These are phyloP conservation scores for Anomalospiza imberbis DNA, from an alignment of 2,797 vertebrate genomes.

Conservation along the genomic window DNA sequence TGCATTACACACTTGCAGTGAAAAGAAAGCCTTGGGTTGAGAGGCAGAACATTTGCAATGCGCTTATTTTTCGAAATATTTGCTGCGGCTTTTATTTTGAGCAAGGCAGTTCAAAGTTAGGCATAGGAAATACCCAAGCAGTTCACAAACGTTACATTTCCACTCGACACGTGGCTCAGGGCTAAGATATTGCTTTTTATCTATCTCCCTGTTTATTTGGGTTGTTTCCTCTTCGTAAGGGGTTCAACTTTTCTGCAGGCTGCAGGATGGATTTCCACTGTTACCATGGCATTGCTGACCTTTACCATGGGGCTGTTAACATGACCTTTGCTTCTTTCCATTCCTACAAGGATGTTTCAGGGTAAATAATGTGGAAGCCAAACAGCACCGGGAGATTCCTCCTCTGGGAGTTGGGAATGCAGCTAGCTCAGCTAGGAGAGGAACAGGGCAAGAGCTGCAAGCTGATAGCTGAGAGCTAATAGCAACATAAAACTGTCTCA, in stretches of 20 bases:
- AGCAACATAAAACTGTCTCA: background rate
- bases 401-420: background rate
- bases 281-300: slow-evolving; percentile 43
- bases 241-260: slow-evolving; percentile 3
- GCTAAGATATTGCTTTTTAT: background rate
- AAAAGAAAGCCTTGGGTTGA: background rate
- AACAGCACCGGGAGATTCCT: slow-evolving; percentile 15
- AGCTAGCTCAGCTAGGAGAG: background rate
- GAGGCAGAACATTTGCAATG: background rate
- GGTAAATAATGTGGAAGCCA: slow-evolving; percentile 42
- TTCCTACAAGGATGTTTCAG: slow-evolving; percentile 44
- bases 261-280: slow-evolving; percentile 34
- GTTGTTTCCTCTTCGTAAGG: slow-evolving; percentile 7
- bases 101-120: background rate
- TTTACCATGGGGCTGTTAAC: slow-evolving; percentile 29
- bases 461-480: background rate
- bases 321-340: slow-evolving; percentile 54
- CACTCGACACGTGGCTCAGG: background rate
- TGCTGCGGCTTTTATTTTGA: background rate
- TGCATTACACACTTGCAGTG: background rate
- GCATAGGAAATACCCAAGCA: background rate
- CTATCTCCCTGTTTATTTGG: slow-evolving; percentile 22
- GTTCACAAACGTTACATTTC: background rate
- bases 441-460: background rate
- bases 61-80: background rate